Percentiles rank a stretch among this genome's conserved stretches.
Conservation (phyloP, 1,140 invertebrate species). For the Octopus sinensis region DNA sequence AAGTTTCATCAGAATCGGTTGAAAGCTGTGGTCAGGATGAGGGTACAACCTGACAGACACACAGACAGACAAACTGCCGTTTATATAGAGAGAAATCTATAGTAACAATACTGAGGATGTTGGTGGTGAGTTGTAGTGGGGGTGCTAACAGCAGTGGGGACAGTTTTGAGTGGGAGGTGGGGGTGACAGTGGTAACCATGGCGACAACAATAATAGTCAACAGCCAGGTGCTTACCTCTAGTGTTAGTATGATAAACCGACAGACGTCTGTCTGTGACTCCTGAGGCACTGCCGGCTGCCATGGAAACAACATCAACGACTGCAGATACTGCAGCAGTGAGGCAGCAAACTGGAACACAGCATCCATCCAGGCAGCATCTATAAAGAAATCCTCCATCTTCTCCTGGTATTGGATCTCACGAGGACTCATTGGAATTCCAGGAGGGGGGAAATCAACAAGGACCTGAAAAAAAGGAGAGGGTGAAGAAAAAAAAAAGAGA, state of each 20-base stretch:
- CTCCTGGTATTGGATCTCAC: constrained; percentile 60
- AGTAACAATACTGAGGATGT: no score
- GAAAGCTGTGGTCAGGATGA: no score
- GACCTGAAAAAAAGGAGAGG: background rate
- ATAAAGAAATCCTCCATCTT: constrained; percentile 62
- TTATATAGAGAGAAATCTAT: no score
- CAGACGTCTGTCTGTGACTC: constrained; percentile 62
- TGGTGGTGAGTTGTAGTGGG: no score
- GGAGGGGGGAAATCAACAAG: constrained; percentile 2
- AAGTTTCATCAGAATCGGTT: no score
- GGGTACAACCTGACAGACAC: no score
- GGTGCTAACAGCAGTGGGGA: no score
- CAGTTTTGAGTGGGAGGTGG: no score
- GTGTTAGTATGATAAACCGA: constrained; percentile 64
- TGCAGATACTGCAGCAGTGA: constrained; percentile 60
- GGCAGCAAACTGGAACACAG: constrained; percentile 62
- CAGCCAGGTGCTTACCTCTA: constrained; percentile 59
- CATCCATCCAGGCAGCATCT: constrained; percentile 60
- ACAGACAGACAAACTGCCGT: no score
- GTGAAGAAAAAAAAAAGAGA: no score
- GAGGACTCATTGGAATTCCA: constrained; percentile 27
- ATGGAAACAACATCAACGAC: constrained; percentile 47
- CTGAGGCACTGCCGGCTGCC: constrained; percentile 55
- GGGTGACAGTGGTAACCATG: no score
- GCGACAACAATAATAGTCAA: background rate